Evolutionary conservation across 64 coral and sea anemone species (phyloP).

Genomic region (Platygyra sinensis): DNA sequence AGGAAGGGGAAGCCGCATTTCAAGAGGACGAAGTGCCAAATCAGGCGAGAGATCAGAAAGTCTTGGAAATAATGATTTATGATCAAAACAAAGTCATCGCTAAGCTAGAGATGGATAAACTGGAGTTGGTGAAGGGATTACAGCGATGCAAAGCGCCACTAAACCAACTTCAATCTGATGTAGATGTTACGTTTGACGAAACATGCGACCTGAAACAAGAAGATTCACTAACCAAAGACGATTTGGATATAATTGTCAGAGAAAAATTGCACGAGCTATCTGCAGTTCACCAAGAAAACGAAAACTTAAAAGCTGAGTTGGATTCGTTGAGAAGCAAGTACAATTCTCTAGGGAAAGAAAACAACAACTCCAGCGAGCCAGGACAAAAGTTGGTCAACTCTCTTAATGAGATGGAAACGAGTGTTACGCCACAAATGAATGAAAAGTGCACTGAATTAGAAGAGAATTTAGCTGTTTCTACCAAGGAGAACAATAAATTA

Average conservation of each 20-base stretch:
- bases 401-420: not conserved
- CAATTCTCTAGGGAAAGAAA: not conserved
- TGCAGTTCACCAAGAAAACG: not conserved
- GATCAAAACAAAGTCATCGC: conserved; percentile 28
- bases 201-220: not conserved
- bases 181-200: not conserved
- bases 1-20: not conserved
- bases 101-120: conserved; percentile 31
- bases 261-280: conserved; percentile 3
- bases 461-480: not conserved
- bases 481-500: not conserved
- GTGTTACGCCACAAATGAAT: not conserved
- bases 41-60: not conserved
- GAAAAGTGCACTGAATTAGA: conserved; percentile 9
- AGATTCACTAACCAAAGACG: not conserved
- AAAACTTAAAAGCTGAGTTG: not conserved
- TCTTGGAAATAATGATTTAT: conserved; percentile 23
- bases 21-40: not conserved
- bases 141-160: not conserved
- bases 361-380: not conserved
- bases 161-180: not conserved
- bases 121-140: conserved; percentile 1
- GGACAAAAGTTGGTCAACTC: not conserved
- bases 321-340: conserved; percentile 10
- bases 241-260: conserved; percentile 1